These are phyloP conservation scores for Mantis religiosa DNA, from an alignment of 2,888 invertebrate genomes.

Conservation along the genomic window DNA sequence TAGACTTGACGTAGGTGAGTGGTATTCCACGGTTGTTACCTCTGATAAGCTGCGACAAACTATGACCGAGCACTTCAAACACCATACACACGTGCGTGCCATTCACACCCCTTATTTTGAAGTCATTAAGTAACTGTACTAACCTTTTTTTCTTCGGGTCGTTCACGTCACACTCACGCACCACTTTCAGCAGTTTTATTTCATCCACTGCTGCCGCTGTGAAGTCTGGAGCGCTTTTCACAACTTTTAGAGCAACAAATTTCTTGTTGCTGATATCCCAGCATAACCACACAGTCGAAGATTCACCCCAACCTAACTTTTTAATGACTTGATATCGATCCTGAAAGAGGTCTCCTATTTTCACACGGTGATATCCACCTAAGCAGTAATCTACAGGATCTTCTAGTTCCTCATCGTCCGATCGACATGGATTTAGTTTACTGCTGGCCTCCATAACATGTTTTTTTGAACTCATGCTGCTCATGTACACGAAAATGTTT, in stretches of 20 bases:
- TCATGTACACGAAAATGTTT: slow-evolving; percentile 14
- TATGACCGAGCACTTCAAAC: slow-evolving; percentile 97
- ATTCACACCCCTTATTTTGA: slow-evolving; percentile 96
- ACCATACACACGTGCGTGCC: slow-evolving; percentile 99
- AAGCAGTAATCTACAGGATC: slow-evolving; percentile 95
- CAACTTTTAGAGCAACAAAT: slow-evolving; percentile 98
- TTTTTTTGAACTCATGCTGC: slow-evolving; percentile 75
- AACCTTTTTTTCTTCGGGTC: slow-evolving; percentile 94
- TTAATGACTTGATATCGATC: slow-evolving; percentile 92
- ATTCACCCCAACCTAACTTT: slow-evolving; percentile 97
- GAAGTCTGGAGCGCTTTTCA: slow-evolving; percentile 98
- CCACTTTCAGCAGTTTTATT: slow-evolving; percentile 93
- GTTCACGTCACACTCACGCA: slow-evolving; percentile 85
- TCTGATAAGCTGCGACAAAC: slow-evolving; percentile 93
- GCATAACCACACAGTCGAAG: slow-evolving; percentile 99
- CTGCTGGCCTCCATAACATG: no score
- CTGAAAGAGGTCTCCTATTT: slow-evolving; percentile 93
- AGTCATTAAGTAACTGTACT: slow-evolving; percentile 96
- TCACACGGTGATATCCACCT: slow-evolving; percentile 98
- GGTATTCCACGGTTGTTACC: slow-evolving; percentile 98
- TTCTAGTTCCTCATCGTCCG: slow-evolving; percentile 95
- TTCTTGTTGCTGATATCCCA: slow-evolving; percentile 94
- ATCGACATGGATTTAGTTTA: slow-evolving; percentile 56
- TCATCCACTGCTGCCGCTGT: slow-evolving; percentile 99
- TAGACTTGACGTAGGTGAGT: slow-evolving; percentile 88